Percentiles rank a stretch among this genome's conserved stretches.
Evolutionary conservation across 2,797 vertebrate species (phyloP).

Genomic region (Gymnocypris eckloni): DNA sequence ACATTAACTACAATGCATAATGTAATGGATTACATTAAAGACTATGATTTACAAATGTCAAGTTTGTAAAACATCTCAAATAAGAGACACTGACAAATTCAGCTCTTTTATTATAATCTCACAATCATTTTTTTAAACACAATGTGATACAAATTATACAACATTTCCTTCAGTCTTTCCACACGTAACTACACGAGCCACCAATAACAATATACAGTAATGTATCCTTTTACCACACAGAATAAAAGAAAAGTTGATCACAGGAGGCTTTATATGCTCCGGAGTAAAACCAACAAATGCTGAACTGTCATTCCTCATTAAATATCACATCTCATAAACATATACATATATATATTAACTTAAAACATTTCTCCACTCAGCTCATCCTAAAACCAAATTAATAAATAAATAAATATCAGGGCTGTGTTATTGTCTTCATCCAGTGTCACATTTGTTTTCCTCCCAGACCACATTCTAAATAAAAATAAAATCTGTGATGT

Average conservation of each 20-base stretch:
- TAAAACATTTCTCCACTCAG: background rate
- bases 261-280: conserved; percentile 28
- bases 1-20: too few species aligned
- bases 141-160: conserved; percentile 46
- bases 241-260: conserved; percentile 12
- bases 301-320: background rate
- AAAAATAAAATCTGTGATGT: background rate
- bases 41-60: background rate
- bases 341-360: background rate
- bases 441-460: background rate
- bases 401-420: conserved; percentile 37
- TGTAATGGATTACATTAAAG: too few species aligned
- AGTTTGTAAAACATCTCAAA: background rate
- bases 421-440: background rate
- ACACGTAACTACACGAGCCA: conserved; percentile 29
- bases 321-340: conserved; percentile 4
- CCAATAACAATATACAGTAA: conserved; percentile 37
- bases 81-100: conserved; percentile 35
- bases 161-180: conserved; percentile 30
- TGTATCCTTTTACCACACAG: conserved; percentile 11
- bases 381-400: conserved; percentile 3
- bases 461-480: conserved; percentile 1
- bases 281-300: background rate
- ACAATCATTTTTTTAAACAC: conserved; percentile 40
- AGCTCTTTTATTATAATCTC: conserved; percentile 43